Percentiles rank a stretch among this genome's conserved stretches.
These are phyloP conservation scores for Squalus acanthias DNA, from an alignment of 2,797 vertebrate species.

Conservation along the genomic window DNA sequence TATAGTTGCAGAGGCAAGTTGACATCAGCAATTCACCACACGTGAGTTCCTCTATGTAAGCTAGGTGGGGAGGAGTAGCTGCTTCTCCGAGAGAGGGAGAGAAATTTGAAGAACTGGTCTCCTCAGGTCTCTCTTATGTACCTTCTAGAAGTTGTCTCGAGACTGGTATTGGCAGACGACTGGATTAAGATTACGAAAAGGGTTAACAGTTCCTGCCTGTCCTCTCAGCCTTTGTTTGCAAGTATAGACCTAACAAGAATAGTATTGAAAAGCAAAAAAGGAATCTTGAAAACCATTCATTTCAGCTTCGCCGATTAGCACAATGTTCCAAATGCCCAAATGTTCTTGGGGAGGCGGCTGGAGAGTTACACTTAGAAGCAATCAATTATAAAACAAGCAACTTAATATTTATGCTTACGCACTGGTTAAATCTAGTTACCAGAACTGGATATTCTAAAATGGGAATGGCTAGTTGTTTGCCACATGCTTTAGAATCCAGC, in stretches of 20 bases:
- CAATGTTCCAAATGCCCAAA: not conserved
- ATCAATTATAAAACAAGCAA: not conserved
- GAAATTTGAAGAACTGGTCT: not conserved
- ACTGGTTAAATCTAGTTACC: not conserved
- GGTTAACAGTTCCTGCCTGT: not conserved
- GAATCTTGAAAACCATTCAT: not conserved
- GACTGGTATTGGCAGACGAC: not conserved
- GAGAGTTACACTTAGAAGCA: not conserved
- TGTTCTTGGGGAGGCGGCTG: not conserved
- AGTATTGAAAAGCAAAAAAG: not conserved
- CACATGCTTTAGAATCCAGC: not conserved
- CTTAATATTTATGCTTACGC: not conserved
- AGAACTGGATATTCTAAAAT: not conserved
- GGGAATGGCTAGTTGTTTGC: not conserved
- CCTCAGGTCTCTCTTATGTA: not conserved
- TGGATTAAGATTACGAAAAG: not conserved
- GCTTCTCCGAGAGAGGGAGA: not conserved
- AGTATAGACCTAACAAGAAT: not conserved
- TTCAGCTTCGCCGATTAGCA: not conserved
- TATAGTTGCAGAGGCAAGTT: not conserved
- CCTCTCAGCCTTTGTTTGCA: not conserved
- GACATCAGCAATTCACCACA: not conserved
- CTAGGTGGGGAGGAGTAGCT: not conserved
- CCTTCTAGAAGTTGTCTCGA: not conserved
- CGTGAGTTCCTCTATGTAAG: not conserved